Percentiles rank a stretch among this genome's conserved stretches.
phyloP scores from a whole-genome alignment of 2,888 invertebrate species.

The Hyposoter dolosus region DNA sequence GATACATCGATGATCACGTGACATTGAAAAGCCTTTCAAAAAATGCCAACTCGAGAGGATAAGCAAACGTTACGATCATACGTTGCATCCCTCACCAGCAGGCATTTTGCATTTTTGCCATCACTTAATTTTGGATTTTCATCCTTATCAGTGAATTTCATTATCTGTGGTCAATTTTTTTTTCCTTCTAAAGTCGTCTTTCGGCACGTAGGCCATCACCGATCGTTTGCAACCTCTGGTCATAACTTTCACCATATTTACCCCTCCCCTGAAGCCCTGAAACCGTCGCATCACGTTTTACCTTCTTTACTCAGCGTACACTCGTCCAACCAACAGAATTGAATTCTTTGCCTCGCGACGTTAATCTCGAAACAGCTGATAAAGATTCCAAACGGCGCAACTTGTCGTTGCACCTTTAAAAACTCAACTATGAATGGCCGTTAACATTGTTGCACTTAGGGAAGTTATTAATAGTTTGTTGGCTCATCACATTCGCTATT shows the following conservation, averaged over 20 bases:
- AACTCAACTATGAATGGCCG: background rate
- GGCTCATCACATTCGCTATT: background rate
- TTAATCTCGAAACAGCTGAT: constrained; percentile 20
- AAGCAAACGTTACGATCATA: background rate
- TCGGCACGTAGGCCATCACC: constrained; percentile 47
- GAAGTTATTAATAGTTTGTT: background rate
- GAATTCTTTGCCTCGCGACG: background rate
- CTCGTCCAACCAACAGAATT: constrained; percentile 4
- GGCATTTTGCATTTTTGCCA: background rate
- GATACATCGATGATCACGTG: too few relatives aligned
- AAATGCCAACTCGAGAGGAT: background rate
- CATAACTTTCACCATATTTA: constrained; percentile 31
- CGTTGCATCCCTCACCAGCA: background rate
- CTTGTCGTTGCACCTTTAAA: background rate
- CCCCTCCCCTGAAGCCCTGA: constrained; percentile 11
- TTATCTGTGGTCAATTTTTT: constrained; percentile 10
- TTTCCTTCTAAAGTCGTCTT: background rate
- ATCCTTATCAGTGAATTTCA: constrained; percentile 17
- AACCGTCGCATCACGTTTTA: background rate
- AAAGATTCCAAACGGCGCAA: background rate
- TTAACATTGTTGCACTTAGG: background rate
- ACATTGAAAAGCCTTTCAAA: background rate
- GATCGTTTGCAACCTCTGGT: background rate
- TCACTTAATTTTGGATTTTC: constrained; percentile 9
- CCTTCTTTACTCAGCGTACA: background rate